Percentiles rank a stretch among this genome's conserved stretches.
Conservation (phyloP, 2,797 vertebrate species). For the Chaenodraco wilsoni region DNA sequence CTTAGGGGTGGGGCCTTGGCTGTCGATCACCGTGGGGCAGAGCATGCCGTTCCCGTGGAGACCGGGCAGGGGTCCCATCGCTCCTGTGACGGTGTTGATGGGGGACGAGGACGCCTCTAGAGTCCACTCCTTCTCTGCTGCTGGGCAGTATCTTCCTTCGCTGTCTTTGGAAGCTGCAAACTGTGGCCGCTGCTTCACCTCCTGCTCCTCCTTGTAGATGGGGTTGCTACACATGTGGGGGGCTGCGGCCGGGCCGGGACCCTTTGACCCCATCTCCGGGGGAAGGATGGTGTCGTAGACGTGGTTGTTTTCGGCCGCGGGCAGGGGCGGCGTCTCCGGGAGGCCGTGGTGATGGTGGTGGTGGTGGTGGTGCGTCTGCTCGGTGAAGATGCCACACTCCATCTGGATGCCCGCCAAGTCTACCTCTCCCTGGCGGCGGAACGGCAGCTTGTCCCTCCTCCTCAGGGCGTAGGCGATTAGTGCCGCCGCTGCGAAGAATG, state of each 20-base stretch:
- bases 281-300: constrained; percentile 93
- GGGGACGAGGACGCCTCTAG: constrained; percentile 90
- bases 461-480: constrained; percentile 93
- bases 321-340: constrained; percentile 88
- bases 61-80: constrained; percentile 80
- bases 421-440: constrained; percentile 90
- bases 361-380: constrained; percentile 82
- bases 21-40: constrained; percentile 89
- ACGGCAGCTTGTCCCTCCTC: constrained; percentile 92
- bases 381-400: constrained; percentile 93
- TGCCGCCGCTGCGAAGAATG: constrained; percentile 93
- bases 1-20: constrained; percentile 87
- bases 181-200: constrained; percentile 75
- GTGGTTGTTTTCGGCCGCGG: constrained; percentile 80
- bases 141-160: constrained; percentile 87
- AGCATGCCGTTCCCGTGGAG: constrained; percentile 90
- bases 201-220: constrained; percentile 91
- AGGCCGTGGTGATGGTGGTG: constrained; percentile 75
- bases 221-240: constrained; percentile 91
- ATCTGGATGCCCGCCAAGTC: constrained; percentile 93
- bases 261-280: constrained; percentile 46
- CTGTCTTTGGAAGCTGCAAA: constrained; percentile 77
- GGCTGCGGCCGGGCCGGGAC: constrained; percentile 58
- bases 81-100: constrained; percentile 91
- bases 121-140: constrained; percentile 92